Conservation (phyloP, 2,113 vertebrate genomes). For the Isichthys henryi region DNA sequence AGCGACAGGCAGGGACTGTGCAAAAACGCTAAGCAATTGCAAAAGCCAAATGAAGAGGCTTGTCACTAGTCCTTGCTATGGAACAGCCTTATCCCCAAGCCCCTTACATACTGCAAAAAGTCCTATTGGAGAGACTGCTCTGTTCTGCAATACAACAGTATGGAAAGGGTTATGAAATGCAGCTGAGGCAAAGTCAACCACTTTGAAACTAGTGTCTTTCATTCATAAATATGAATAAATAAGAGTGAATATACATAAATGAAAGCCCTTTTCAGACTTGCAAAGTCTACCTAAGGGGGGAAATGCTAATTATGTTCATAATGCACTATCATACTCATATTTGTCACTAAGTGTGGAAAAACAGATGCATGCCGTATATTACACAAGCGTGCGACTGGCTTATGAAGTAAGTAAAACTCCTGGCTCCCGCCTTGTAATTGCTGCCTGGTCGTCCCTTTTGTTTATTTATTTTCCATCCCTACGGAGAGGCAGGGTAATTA, state of each 20-base stretch:
- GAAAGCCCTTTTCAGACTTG: background rate
- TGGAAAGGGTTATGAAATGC: background rate
- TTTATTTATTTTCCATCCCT: background rate
- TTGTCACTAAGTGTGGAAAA: background rate
- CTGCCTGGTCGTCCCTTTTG: background rate
- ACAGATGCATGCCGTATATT: background rate
- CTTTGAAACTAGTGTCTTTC: background rate
- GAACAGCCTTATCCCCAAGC: background rate
- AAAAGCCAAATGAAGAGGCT: background rate
- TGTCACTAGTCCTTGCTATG: background rate
- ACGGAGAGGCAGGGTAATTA: background rate
- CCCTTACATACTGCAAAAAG: background rate
- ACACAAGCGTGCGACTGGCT: background rate
- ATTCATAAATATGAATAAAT: background rate
- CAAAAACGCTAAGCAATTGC: no score
- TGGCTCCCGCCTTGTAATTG: background rate
- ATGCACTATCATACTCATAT: background rate
- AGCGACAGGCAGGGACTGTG: no score
- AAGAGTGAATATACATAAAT: background rate
- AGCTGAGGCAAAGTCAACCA: background rate
- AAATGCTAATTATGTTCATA: background rate
- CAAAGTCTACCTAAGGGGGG: background rate
- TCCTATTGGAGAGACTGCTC: background rate
- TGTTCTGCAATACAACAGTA: background rate
- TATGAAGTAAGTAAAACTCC: background rate